These are phyloP conservation scores for Luffia ferchaultella DNA, from an alignment of 2,888 invertebrate genomes.

Conservation along the genomic window DNA sequence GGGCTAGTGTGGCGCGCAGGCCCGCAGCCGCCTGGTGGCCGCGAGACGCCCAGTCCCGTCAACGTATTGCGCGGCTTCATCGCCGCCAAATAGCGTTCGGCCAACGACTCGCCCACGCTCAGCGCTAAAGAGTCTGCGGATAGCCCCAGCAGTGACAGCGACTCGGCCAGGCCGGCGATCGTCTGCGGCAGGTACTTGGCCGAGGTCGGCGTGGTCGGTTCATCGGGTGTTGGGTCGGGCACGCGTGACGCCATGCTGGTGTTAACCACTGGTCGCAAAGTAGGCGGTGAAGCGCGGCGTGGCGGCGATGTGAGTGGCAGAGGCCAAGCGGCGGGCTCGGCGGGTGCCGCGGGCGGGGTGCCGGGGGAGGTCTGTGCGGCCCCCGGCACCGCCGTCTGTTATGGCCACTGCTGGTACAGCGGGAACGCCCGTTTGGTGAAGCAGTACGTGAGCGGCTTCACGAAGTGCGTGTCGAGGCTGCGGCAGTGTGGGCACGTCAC, in stretches of 20 bases:
- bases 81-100: conserved; percentile 45
- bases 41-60: conserved; percentile 10
- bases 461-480: conserved; percentile 92
- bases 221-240: conserved; percentile 21
- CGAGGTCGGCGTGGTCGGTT: conserved; percentile 21
- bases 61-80: conserved; percentile 1
- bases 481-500: conserved; percentile 93
- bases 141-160: conserved; percentile 47
- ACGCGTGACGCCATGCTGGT: conserved; percentile 54
- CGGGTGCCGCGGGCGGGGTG: conserved; percentile 40
- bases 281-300: conserved; percentile 49
- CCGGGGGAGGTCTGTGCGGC: conserved; percentile 45
- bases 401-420: conserved; percentile 84
- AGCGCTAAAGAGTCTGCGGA: conserved; percentile 52
- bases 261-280: conserved; percentile 56
- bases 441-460: conserved; percentile 87
- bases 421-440: conserved; percentile 78
- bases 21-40: conserved; percentile 29
- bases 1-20: conserved; percentile 28
- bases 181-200: conserved; percentile 35
- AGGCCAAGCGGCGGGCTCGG: conserved; percentile 42
- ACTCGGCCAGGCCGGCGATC: conserved; percentile 49
- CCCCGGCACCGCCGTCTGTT: conserved; percentile 82
- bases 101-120: conserved; percentile 54
- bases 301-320: conserved; percentile 41